Evolutionary conservation across 2,888 invertebrate genomes (phyloP).

Genomic region (Theretra japonica): DNA sequence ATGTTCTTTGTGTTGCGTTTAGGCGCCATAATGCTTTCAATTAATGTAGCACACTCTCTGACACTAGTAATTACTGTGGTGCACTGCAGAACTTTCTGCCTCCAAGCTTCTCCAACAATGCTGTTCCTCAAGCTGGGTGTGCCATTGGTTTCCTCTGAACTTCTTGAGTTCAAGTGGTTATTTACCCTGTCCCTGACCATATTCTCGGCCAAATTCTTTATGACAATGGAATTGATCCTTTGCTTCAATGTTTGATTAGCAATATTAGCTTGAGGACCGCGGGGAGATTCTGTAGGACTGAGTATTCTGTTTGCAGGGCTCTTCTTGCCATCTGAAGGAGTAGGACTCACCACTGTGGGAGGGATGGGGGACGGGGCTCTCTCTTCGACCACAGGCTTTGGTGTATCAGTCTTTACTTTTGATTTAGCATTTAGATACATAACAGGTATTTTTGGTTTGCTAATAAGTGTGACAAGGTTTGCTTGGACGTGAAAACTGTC

Average conservation of each 20-base stretch:
- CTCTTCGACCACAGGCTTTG: constrained; percentile 77
- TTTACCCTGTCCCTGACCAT: constrained; percentile 84
- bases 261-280: constrained; percentile 77
- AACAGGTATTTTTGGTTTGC: constrained; percentile 89
- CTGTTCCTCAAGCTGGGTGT: constrained; percentile 73
- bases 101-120: constrained; percentile 90
- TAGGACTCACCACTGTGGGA: constrained; percentile 72
- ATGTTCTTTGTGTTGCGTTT: constrained; percentile 84
- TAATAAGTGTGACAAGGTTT: constrained; percentile 94
- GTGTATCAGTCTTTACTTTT: constrained; percentile 79
- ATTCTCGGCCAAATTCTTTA: constrained; percentile 95
- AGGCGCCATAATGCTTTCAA: constrained; percentile 88
- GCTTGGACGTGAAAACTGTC: constrained; percentile 97
- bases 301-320: constrained; percentile 80
- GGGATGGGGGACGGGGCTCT: constrained; percentile 69
- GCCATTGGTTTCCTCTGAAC: constrained; percentile 74
- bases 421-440: constrained; percentile 82
- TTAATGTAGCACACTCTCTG: constrained; percentile 90
- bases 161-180: constrained; percentile 77
- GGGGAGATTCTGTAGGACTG: constrained; percentile 81
- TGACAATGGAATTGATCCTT: constrained; percentile 93
- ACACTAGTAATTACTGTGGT: constrained; percentile 92
- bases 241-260: constrained; percentile 93
- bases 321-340: constrained; percentile 75
- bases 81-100: constrained; percentile 91